Evolutionary conservation across 2,113 vertebrate species (phyloP).

Genomic region (Ariopsis seemanni): DNA sequence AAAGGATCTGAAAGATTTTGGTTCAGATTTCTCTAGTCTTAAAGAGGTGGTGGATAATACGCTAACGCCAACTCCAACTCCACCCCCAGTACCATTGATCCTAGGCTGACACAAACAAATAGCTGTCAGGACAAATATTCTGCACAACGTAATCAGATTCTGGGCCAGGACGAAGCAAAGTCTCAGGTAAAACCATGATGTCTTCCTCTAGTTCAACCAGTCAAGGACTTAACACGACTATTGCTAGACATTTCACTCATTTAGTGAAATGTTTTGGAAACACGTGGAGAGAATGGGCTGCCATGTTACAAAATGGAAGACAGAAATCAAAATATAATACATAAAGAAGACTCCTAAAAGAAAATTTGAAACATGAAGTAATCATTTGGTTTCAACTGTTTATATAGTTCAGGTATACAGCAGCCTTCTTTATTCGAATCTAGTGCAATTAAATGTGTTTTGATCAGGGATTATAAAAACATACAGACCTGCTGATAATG

Average conservation of each 20-base stretch:
- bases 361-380: not conserved
- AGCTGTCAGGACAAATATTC: too few species aligned
- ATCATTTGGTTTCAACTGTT: not conserved
- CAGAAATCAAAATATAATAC: slow-evolving; percentile 3
- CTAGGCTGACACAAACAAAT: too few species aligned
- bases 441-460: not conserved
- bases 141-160: too few species aligned
- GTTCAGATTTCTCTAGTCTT: too few species aligned
- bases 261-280: not conserved
- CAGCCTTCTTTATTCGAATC: not conserved
- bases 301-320: not conserved
- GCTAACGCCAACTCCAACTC: too few species aligned
- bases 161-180: too few species aligned
- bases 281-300: not conserved
- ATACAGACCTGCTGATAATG: not conserved
- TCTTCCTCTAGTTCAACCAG: slow-evolving; percentile 81
- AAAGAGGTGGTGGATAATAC: too few species aligned
- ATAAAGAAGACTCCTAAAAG: not conserved
- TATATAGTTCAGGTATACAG: not conserved
- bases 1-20: too few species aligned
- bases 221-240: slow-evolving; percentile 71
- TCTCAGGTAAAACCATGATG: too few species aligned
- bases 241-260: not conserved
- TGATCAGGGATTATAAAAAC: not conserved
- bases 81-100: too few species aligned